Evolutionary conservation across 2,797 vertebrate species (phyloP), one percentile per base, ranked within the genome.

Genomic region (Chloroceryle inda): DNA sequence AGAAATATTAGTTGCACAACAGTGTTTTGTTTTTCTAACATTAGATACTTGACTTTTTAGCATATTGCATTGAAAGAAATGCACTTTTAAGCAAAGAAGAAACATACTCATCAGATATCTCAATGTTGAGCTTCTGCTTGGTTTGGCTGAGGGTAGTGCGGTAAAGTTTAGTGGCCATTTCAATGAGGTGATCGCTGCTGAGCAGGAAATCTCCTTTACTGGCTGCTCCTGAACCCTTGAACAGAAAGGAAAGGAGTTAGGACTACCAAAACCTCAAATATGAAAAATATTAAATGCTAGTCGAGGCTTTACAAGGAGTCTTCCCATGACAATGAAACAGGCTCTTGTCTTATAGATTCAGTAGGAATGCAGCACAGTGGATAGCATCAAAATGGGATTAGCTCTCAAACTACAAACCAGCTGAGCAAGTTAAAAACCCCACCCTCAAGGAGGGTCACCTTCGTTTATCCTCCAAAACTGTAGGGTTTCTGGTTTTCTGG

Each of bases 131-230:
- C 94, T 98, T 99, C 94, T 98, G 98, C 88, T 99, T 98, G 55
- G 99, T 98, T 62, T 98, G 97, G 83, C 98, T 98, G 94, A 99
- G 97, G 8, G 98, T 98, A 1, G 98, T 98, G 92, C 99, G 98
- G 90, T 99, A 99, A 10, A 99, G 98, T 96, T 99, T 99, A 96
- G 99, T 99, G 97, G 99, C 99, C 97, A 99, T 99, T 97, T 99
- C 99, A 76, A 99, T 99, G 91, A 99, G 98, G 89, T 99, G 99
- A 79, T 99, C 99, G 0, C 99, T 99, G 98, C 99, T 99, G 92
- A 99, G 98, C 88, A 99, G 97, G 97, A 99, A 99, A 95, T 99
- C 99, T 37, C 99, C 99, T 97, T 99, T 99, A 79, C 98, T 97
- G 47, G 99, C 99, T 31, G 99, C 99, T 78, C 98, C 98, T 3